These are phyloP conservation scores for Aporophyla lueneburgensis DNA, from an alignment of 2,888 invertebrate species.

Conservation along the genomic window DNA sequence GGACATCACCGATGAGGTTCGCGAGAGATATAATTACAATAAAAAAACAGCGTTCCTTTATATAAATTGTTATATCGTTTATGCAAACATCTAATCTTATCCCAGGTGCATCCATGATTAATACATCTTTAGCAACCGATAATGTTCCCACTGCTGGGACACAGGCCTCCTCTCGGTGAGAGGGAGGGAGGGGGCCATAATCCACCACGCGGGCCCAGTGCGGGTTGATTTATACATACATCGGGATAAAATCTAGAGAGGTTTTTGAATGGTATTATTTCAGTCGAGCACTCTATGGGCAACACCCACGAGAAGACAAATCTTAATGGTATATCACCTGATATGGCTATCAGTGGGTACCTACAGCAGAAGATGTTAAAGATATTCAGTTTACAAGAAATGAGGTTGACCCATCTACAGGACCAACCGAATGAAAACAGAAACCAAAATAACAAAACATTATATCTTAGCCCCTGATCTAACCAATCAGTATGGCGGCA, in stretches of 20 bases:
- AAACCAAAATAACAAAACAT: neutral
- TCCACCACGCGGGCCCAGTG: no score
- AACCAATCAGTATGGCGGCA: neutral
- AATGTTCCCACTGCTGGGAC: no score
- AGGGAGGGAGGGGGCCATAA: no score
- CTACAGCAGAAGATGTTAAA: neutral
- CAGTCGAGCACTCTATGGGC: no score
- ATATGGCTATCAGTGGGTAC: neutral
- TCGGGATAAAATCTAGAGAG: no score
- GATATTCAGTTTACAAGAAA: constrained; percentile 1
- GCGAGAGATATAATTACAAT: neutral
- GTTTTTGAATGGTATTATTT: no score
- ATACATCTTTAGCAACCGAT: no score
- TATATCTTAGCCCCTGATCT: neutral
- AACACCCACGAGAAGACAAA: neutral
- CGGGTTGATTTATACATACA: no score
- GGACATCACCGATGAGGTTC: no score
- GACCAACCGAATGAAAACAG: neutral
- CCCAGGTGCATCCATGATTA: no score
- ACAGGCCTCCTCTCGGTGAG: no score
- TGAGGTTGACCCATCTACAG: constrained; percentile 13
- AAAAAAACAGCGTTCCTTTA: neutral
- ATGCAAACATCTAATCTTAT: no score
- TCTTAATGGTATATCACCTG: neutral
- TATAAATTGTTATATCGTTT: neutral